Evolutionary conservation across 2,888 invertebrate genomes (phyloP).

Genomic region (Cephus runcator): DNA sequence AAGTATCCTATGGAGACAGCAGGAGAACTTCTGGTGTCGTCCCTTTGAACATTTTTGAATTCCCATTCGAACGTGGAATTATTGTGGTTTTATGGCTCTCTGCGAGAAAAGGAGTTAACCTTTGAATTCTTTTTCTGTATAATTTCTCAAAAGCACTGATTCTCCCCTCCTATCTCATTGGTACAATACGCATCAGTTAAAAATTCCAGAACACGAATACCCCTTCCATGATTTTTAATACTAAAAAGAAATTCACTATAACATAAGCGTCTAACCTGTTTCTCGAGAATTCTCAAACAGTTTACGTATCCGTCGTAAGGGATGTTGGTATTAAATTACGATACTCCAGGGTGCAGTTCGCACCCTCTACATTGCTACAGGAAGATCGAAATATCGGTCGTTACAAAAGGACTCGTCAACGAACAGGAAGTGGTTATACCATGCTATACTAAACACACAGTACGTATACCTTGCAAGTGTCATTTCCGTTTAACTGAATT

Average conservation of each 20-base stretch:
- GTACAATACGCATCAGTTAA: neutral
- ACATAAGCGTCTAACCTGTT: neutral
- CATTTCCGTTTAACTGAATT: neutral
- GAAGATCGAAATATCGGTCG: neutral
- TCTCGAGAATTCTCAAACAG: neutral
- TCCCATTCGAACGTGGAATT: neutral
- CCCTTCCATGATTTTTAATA: neutral
- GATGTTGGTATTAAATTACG: neutral
- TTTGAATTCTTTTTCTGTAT: neutral
- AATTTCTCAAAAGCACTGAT: neutral
- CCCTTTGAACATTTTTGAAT: neutral
- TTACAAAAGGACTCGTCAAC: neutral
- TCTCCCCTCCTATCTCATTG: neutral
- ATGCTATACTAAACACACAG: neutral
- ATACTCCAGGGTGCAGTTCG: neutral
- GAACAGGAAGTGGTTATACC: neutral
- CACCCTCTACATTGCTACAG: neutral
- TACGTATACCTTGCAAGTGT: neutral
- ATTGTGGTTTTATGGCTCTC: neutral
- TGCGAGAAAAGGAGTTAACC: neutral
- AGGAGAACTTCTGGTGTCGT: neutral
- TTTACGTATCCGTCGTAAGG: neutral
- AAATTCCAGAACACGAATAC: neutral
- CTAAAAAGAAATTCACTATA: neutral
- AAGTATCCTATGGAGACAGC: slow-evolving; percentile 1